Percentiles rank a stretch among this genome's conserved stretches.
Conservation (phyloP, 2,888 invertebrate genomes). For the Scaptodrosophila latifasciaeformis region DNA sequence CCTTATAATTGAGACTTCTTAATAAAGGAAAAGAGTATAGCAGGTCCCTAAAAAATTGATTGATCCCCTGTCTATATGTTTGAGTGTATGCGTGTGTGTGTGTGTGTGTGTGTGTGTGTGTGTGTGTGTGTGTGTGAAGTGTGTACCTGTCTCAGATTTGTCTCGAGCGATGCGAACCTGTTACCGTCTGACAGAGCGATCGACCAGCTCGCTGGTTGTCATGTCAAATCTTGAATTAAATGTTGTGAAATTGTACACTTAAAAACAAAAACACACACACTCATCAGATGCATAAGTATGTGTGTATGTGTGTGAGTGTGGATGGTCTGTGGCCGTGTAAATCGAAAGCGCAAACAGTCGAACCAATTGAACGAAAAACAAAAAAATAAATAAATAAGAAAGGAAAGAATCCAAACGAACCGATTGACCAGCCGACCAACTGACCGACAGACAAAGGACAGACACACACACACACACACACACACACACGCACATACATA, state of each 20-base stretch:
- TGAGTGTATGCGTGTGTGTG: no score
- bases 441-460: neutral
- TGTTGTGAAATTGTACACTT: constrained; percentile 71
- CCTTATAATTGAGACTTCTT: no score
- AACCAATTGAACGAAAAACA: no score
- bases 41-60: no score
- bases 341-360: constrained; percentile 27
- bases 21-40: no score
- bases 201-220: constrained; percentile 30
- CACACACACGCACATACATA: no score
- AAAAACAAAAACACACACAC: constrained; percentile 34
- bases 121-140: constrained; percentile 5
- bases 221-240: constrained; percentile 63
- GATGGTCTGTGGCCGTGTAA: constrained; percentile 23
- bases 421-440: no score
- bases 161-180: constrained; percentile 40
- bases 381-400: no score
- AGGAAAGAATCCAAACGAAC: no score
- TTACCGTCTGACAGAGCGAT: constrained; percentile 11
- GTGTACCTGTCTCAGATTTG: constrained; percentile 57
- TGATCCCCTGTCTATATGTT: no score
- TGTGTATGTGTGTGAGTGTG: no score
- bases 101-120: constrained; percentile 6
- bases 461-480: neutral
- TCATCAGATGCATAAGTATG: constrained; percentile 31